Conservation (phyloP, 2,797 vertebrate species). For the Meriones psammophilus region DNA sequence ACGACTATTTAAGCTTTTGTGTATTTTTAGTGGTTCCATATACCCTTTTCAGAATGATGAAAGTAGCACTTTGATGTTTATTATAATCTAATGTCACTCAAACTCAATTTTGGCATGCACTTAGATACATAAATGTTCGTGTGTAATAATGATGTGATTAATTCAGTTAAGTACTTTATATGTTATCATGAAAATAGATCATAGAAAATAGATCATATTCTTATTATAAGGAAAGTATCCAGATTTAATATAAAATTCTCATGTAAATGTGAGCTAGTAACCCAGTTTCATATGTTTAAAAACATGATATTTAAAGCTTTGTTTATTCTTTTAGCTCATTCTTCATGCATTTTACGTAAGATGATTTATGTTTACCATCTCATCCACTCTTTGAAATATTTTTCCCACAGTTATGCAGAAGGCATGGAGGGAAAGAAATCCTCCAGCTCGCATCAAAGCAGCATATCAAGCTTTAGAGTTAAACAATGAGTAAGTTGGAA, state of each 20-base stretch:
- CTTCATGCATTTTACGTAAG: constrained; percentile 51
- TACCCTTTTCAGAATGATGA: constrained; percentile 56
- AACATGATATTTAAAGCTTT: constrained; percentile 69
- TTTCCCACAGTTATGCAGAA: constrained; percentile 97
- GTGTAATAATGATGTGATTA: constrained; percentile 59
- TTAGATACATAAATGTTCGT: constrained; percentile 52
- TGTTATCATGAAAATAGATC: constrained; percentile 55
- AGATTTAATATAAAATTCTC: constrained; percentile 71
- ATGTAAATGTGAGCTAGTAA: constrained; percentile 53
- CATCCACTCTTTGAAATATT: constrained; percentile 77
- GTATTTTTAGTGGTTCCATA: constrained; percentile 64
- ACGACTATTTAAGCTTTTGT: constrained; percentile 65
- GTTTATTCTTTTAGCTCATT: constrained; percentile 66
- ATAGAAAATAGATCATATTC: constrained; percentile 31
- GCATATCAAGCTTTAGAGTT: constrained; percentile 98
- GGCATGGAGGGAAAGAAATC: constrained; percentile 98
- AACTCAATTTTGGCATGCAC: constrained; percentile 50
- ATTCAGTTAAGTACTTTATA: constrained; percentile 46
- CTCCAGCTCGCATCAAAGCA: constrained; percentile 97
- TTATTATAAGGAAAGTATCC: constrained; percentile 54
- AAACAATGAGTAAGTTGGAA: constrained; percentile 96
- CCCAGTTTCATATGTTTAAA: constrained; percentile 60
- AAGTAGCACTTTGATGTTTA: constrained; percentile 43
- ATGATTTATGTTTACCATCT: constrained; percentile 73
- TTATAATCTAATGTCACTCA: not conserved